phyloP scores from a whole-genome alignment of 1,140 invertebrate genomes.

The Lepidostoma basale region DNA sequence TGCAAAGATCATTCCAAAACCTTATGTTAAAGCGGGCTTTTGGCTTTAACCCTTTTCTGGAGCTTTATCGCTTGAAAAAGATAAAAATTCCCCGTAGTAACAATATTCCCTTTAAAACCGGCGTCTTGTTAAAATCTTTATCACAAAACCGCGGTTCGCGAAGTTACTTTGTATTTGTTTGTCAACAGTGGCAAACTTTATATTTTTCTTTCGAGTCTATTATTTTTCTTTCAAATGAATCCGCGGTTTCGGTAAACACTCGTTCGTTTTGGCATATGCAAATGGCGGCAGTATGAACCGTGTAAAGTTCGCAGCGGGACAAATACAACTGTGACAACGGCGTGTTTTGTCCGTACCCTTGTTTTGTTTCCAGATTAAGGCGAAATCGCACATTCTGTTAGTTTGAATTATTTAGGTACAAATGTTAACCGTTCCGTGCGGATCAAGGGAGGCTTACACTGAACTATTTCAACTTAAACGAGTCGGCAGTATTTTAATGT shows the following conservation, averaged over 20 bases:
- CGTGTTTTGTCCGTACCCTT: slow-evolving; percentile 41
- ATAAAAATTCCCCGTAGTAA: no score
- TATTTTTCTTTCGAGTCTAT: slow-evolving; percentile 12
- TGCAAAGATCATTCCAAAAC: no score
- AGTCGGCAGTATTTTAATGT: slow-evolving; percentile 17
- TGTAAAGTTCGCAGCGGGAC: slow-evolving; percentile 42
- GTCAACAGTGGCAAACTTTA: neutral
- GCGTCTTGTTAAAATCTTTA: neutral
- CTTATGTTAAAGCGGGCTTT: no score
- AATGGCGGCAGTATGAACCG: slow-evolving; percentile 39
- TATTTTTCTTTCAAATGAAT: slow-evolving; percentile 19
- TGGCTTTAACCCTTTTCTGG: no score
- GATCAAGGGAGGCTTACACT: slow-evolving; percentile 28
- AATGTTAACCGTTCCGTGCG: slow-evolving; percentile 35
- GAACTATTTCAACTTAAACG: slow-evolving; percentile 22
- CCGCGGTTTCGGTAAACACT: slow-evolving; percentile 32
- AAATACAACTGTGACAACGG: slow-evolving; percentile 32
- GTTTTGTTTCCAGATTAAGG: slow-evolving; percentile 43
- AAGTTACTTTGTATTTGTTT: neutral
- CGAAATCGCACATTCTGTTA: slow-evolving; percentile 37
- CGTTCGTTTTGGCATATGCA: slow-evolving; percentile 41
- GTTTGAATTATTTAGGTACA: slow-evolving; percentile 45
- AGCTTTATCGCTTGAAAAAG: no score
- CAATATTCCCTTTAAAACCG: neutral
- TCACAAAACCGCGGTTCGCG: neutral